Base-by-base conservation (phyloP, 2,797 vertebrate genomes). In the Morelia viridis region DNA sequence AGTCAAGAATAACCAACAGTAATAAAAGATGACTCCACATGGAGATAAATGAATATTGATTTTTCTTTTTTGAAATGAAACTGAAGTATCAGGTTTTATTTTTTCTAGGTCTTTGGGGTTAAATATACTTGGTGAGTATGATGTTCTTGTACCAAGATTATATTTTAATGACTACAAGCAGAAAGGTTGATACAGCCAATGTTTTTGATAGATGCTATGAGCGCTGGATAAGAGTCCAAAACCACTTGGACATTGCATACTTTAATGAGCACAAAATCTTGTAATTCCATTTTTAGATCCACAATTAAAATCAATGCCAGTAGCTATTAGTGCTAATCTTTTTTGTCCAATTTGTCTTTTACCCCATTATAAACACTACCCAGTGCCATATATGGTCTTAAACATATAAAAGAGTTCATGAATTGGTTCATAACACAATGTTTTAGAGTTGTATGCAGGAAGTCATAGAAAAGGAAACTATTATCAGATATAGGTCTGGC, bases 321-420 rank as follows among this genome's bases (percentile, higher is more conserved):
- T 28, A 28, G 92, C 91, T 96, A 1, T 95, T 96, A 94, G 93
- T 89, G 96, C 96, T n/a, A 92, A 68, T 88, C 96, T 96, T 95
- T 96, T 96, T 96, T 95, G 88, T 96, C 89, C 91, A 94, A 35
- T 90, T 96, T 95, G 93, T 92, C 90, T 89, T 95, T 94, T 95
- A 91, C 41, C 93, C 91, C 46, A 93, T 94, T 94, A 56, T 92
- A 96, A 96, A 90, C 89, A 93, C 11, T 90, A 93, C 4, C 46
- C 24, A 91, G 93, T 95, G 93, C 94, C 94, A 92, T 96, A 94
- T 93, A 97, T 90, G 93, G 90, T 11, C 76, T 94, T 93, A 3
- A 95, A 94, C 93, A 94, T 93, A 85, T 93, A 91, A 94, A 94
- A 93, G 22, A 90, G 9, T 13, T 94, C 0, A 0, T 76, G 92